A percentile compares a stretch with the other conserved stretches of the same genome.
Evolutionary conservation across 2,113 vertebrate species (phyloP).

Genomic region (Noturus placidus): DNA sequence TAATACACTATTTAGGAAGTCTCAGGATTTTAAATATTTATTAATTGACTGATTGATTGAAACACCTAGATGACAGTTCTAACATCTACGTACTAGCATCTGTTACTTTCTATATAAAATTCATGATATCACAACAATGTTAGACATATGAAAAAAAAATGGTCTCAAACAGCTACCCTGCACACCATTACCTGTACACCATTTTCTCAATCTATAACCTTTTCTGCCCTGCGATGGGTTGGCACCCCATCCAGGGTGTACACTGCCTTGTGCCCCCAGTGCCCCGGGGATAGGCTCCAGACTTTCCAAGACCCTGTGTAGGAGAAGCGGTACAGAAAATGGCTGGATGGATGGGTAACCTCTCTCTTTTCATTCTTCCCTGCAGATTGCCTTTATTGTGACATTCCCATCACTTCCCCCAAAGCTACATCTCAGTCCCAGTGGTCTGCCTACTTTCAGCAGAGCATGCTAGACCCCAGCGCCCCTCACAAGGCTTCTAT

Average conservation of each 20-base stretch:
- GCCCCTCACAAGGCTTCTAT: conserved; percentile 48
- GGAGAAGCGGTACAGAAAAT: too few relatives aligned
- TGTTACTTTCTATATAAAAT: background rate
- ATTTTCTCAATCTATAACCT: background rate
- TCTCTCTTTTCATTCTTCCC: background rate
- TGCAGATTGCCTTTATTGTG: conserved; percentile 57
- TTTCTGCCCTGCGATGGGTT: too few relatives aligned
- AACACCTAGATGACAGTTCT: background rate
- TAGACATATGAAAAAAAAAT: background rate
- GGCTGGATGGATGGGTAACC: too few relatives aligned
- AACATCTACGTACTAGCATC: background rate
- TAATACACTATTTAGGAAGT: background rate
- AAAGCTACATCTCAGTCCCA: background rate
- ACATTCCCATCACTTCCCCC: conserved; percentile 57
- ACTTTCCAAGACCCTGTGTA: too few relatives aligned
- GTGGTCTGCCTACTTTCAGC: conserved; percentile 64
- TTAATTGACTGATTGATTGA: background rate
- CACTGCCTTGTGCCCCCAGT: too few relatives aligned
- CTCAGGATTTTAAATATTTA: background rate
- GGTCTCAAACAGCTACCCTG: background rate
- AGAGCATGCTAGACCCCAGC: background rate
- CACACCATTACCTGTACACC: too few relatives aligned
- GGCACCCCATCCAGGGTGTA: too few relatives aligned
- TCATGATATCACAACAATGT: background rate
- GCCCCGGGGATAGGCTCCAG: too few relatives aligned